Base-by-base conservation (phyloP, 2,797 vertebrate genomes). In the Poeciliopsis infans region DNA sequence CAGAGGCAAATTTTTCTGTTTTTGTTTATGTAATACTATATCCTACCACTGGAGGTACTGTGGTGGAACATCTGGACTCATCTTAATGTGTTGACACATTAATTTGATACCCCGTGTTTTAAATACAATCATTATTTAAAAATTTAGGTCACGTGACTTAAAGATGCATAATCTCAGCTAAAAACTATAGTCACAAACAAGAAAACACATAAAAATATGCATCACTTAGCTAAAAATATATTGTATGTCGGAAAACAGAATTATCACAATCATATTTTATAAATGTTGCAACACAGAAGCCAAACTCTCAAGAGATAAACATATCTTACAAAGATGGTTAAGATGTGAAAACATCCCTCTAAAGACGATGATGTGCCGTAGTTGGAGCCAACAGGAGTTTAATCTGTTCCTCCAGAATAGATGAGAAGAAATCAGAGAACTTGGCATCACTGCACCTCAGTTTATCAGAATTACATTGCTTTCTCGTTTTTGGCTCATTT, bases 401-500 rank as follows among this genome's bases (percentile, higher is more conserved):
- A 51, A 1, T 0, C 0, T 46, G 25, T 3, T 71, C 75, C 31
- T 51, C 45, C 72, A 74, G 25, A 59, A 15, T 31, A 0, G 75
- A 74, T 71, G 8, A 79, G 76, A 53, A 57, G 64, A 39, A 66
- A 20, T 64, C 61, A 8, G 16, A 36, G 61, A 8, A 11, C 18
- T 23, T 66, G 64, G 36, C 36, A 68, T 68, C 39, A 5, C 64
- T 25, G 64, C 23, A 5, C 43, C 23, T 49, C 7, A 79, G 82
- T 92, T 90, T 83, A 80, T 90, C 77, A 81, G 84, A 72, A 87
- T 88, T 90, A 80, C 83, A 78, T 57, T 36, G 33, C 84, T 68
- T 84, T 53, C 13, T 59, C 49, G 69, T 76, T 45, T 83, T 59
- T 41, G 72, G 57, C 84, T 89, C 75, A 76, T 88, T 89, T 87